Conservation (phyloP, 1,140 invertebrate species). For the Hestina assimilis region DNA sequence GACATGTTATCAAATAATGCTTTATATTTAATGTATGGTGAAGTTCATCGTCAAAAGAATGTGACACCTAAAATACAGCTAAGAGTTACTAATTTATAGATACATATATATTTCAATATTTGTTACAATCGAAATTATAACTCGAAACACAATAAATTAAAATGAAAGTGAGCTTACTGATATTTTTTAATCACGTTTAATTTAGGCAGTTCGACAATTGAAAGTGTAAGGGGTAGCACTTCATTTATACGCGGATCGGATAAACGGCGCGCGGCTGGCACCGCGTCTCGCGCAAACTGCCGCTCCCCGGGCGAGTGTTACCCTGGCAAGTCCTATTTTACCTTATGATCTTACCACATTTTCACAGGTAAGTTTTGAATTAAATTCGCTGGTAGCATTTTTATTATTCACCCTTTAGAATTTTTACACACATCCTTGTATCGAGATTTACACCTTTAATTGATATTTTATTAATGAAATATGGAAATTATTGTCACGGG, state of each 20-base stretch:
- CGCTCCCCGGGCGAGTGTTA: constrained; percentile 63
- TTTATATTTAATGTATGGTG: not conserved
- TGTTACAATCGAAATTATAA: no score
- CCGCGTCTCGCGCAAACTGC: constrained; percentile 69
- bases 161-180: no score
- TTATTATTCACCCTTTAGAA: no score
- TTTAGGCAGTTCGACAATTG: constrained; percentile 27
- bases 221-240: constrained; percentile 12
- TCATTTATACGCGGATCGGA: constrained; percentile 22
- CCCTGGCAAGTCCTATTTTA: constrained; percentile 17
- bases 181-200: not conserved
- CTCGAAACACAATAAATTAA: no score
- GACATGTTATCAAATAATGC: not conserved
- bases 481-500: no score
- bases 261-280: constrained; percentile 46
- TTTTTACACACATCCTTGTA: no score
- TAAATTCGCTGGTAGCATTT: no score
- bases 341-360: constrained; percentile 14
- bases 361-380: constrained; percentile 28
- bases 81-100: no score
- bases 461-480: no score
- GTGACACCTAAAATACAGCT: constrained; percentile 3
- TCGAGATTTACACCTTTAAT: no score
- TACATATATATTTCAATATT: no score
- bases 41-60: constrained; percentile 1